Conservation (phyloP, 2,113 vertebrate genomes). For the Engraulis encrasicolus region DNA sequence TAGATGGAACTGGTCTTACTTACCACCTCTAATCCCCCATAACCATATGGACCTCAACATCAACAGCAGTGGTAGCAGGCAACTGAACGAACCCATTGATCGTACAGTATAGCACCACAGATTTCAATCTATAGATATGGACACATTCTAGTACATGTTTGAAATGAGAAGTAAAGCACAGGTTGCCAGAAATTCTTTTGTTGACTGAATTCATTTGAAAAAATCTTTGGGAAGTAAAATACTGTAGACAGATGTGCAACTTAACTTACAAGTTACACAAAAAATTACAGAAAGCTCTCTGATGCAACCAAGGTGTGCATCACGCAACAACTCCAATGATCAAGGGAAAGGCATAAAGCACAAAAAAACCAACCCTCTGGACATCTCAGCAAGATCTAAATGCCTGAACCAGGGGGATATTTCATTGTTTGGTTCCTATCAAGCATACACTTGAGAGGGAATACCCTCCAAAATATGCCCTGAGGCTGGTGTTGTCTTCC, state of each 20-base stretch:
- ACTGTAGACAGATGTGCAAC: neutral
- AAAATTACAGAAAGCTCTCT: neutral
- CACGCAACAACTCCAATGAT: neutral
- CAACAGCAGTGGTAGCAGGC: neutral
- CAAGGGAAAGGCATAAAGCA: neutral
- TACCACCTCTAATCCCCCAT: constrained; percentile 61
- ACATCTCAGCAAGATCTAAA: no score
- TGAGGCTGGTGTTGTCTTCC: no score
- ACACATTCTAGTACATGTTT: neutral
- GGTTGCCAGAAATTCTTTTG: neutral
- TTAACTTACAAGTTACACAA: neutral
- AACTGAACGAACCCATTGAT: neutral
- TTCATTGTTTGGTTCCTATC: no score
- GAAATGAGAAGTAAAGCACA: neutral
- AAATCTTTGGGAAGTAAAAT: neutral
- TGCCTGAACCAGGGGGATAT: no score
- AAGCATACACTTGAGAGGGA: no score
- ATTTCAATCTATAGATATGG: no score
- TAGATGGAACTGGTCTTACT: constrained; percentile 53
- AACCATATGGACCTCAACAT: constrained; percentile 48
- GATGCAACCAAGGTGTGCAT: neutral
- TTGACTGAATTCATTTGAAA: neutral
- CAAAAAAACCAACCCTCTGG: no score
- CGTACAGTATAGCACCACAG: neutral
- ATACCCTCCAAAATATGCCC: no score